A percentile compares a stretch with the other conserved stretches of the same genome.
Conservation (phyloP, 1,140 invertebrate genomes). For the Heliothis subflexa region DNA sequence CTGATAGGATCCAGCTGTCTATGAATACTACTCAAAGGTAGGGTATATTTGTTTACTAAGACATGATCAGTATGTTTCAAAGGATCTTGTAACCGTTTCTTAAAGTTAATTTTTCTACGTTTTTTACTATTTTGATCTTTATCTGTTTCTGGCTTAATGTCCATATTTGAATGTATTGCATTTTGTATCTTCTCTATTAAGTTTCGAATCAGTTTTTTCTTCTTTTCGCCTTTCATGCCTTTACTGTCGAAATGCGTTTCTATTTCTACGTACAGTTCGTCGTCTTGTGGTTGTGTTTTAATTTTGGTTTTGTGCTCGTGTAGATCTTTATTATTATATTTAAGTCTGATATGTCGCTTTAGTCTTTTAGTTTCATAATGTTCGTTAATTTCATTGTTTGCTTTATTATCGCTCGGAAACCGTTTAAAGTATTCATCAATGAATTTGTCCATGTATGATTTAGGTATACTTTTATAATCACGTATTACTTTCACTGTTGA, state of each 20-base stretch:
- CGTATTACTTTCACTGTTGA: slow-evolving; percentile 26
- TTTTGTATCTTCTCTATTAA: slow-evolving; percentile 78
- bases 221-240: slow-evolving; percentile 71
- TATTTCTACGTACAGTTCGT: slow-evolving; percentile 80
- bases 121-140: slow-evolving; percentile 49
- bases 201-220: slow-evolving; percentile 71
- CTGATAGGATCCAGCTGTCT: slow-evolving; percentile 68
- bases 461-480: slow-evolving; percentile 43
- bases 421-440: slow-evolving; percentile 65
- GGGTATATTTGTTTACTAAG: slow-evolving; percentile 48
- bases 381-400: slow-evolving; percentile 41
- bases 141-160: slow-evolving; percentile 14
- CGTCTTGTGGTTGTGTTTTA: slow-evolving; percentile 61
- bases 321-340: slow-evolving; percentile 55
- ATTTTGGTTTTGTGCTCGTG: slow-evolving; percentile 49
- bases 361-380: slow-evolving; percentile 59
- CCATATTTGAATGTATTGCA: slow-evolving; percentile 67
- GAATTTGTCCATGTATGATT: slow-evolving; percentile 58
- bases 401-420: slow-evolving; percentile 51
- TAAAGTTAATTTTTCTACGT: slow-evolving; percentile 58
- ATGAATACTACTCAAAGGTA: slow-evolving; percentile 52
- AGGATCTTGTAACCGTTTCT: slow-evolving; percentile 73
- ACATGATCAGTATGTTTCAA: slow-evolving; percentile 52
- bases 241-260: slow-evolving; percentile 79
- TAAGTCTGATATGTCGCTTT: slow-evolving; percentile 70